Base-by-base conservation (phyloP, 2,888 invertebrate species). In the Eueremaeus valkanovi region DNA sequence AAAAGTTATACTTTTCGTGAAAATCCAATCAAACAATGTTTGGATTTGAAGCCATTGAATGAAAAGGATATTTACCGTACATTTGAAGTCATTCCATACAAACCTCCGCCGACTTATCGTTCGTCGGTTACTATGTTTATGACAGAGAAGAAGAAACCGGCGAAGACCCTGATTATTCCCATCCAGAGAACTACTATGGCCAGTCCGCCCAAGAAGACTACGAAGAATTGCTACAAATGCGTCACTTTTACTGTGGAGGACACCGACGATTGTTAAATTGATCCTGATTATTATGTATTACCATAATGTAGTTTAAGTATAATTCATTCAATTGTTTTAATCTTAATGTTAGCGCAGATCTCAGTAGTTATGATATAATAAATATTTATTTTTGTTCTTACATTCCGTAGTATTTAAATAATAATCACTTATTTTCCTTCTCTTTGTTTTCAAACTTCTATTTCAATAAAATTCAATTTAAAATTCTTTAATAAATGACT, bases 1-100 rank as follows among this genome's bases (percentile, higher is more conserved):
- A 66, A 36, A 24, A 66, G 66, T n/a, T 66, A 66, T 36, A 31
- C 5, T 11, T 27, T 3, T 27, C 8, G 21, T 36, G 66, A 66
- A 36, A 66, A 2, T 36, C 40, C 40, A 3, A 9, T 16, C 11
- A 18, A 66, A 6, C 9, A 66, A 31, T 33, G 31, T 18, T 3
- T 33, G 1, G 36, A 33, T n/a, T 33, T 66, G 33, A 18, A 21
- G 21, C 66, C 66, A 8, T 36, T 21, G 27, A 21, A 36, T 5
- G 66, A 66, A 13, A 66, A 36, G 31, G 66, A 66, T 36, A 66
- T 66, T 5, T 36, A n/a, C 36, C 66, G 13, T 66, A 8, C 66
- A 8, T 66, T 66, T 36, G 66, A 66, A 36, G 66, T 66, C n/a
- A 66, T 66, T 13, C 63, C 63, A 11, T 63, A 63, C 13, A n/a